These are phyloP conservation scores for Platycheirus rosarum DNA, from an alignment of 2,888 invertebrate genomes.

Conservation along the genomic window DNA sequence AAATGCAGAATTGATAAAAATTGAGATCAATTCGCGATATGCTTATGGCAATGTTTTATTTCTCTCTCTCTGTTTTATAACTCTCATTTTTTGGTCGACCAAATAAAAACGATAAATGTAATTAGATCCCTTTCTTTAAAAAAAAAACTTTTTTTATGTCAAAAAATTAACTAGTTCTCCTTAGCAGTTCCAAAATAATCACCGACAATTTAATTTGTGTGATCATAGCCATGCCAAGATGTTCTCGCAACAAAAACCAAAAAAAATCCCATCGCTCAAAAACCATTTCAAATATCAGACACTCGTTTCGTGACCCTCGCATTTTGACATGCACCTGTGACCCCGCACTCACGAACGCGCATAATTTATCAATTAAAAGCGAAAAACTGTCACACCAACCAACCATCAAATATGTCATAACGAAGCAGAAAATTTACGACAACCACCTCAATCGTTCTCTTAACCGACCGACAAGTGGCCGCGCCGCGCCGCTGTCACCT, in stretches of 20 bases:
- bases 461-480: slow-evolving; percentile 3
- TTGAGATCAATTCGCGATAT: too few species aligned
- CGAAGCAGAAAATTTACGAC: slow-evolving; percentile 77
- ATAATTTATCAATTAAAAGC: slow-evolving; percentile 71
- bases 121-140: too few species aligned
- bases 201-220: slow-evolving; percentile 12
- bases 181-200: too few species aligned
- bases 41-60: too few species aligned
- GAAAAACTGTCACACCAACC: slow-evolving; percentile 70
- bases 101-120: too few species aligned
- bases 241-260: slow-evolving; percentile 1
- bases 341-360: slow-evolving; percentile 56
- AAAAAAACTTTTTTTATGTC: too few species aligned
- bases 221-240: slow-evolving; percentile 20
- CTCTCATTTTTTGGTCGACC: too few species aligned
- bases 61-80: too few species aligned
- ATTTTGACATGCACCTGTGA: slow-evolving; percentile 62
- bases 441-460: slow-evolving; percentile 48
- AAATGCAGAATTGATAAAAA: too few species aligned
- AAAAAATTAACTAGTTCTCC: too few species aligned
- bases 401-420: slow-evolving; percentile 74
- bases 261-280: slow-evolving; percentile 35
- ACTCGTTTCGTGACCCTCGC: slow-evolving; percentile 25
- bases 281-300: slow-evolving; percentile 34
- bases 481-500: neutral